Conservation (phyloP, 2,797 vertebrate species). For the Simalia tracyae region DNA sequence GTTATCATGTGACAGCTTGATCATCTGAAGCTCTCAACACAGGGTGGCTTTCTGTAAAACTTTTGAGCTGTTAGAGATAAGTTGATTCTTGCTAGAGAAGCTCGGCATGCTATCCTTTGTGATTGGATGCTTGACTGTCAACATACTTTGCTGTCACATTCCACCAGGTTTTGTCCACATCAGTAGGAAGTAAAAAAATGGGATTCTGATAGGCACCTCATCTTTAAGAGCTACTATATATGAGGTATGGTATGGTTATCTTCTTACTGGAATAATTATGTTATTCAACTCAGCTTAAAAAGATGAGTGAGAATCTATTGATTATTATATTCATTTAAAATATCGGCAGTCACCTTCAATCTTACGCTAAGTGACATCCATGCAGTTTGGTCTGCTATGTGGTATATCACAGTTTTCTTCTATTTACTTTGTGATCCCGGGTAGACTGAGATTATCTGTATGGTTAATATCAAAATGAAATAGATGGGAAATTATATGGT, state of each 20-base stretch:
- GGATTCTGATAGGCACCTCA: no score
- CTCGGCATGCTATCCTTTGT: no score
- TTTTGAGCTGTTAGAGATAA: background rate
- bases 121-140: no score
- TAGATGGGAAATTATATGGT: background rate
- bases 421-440: background rate
- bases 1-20: background rate
- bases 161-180: no score
- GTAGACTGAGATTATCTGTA: background rate
- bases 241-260: background rate
- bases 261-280: background rate
- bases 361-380: background rate
- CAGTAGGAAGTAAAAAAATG: no score
- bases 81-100: no score
- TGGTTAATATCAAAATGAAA: background rate
- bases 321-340: background rate
- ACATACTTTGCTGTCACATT: no score
- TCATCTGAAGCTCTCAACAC: background rate
- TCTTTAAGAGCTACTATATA: no score
- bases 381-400: background rate
- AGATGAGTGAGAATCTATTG: background rate
- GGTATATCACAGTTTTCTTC: background rate
- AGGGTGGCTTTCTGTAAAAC: background rate
- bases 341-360: background rate
- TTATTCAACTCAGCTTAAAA: background rate